Evolutionary conservation across 2,888 invertebrate species (phyloP).

Genomic region (Pollenia labialis): DNA sequence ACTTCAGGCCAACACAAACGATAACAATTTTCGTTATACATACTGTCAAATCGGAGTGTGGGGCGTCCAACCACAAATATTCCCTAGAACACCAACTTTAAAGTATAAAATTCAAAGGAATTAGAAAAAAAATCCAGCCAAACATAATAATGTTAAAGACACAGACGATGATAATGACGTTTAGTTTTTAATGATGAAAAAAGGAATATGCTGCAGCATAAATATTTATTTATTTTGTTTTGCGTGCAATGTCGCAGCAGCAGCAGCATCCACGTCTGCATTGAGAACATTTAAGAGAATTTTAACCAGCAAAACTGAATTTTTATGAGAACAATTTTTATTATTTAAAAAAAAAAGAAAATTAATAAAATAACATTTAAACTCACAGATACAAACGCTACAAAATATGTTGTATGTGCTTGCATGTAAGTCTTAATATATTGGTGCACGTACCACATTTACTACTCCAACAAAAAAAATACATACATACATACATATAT

Average conservation of each 20-base stretch:
- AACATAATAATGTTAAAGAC: slow-evolving; percentile 22
- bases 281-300: slow-evolving; percentile 53
- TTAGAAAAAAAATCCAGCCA: not conserved
- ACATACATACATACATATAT: too few species aligned
- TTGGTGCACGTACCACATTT: slow-evolving; percentile 61
- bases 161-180: slow-evolving; percentile 57
- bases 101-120: slow-evolving; percentile 15
- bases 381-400: slow-evolving; percentile 15
- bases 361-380: slow-evolving; percentile 5
- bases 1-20: slow-evolving; percentile 3
- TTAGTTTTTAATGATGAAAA: slow-evolving; percentile 14
- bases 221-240: not conserved
- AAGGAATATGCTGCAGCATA: slow-evolving; percentile 29
- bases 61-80: slow-evolving; percentile 41
- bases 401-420: slow-evolving; percentile 1
- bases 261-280: slow-evolving; percentile 27
- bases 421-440: slow-evolving; percentile 33
- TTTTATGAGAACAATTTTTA: slow-evolving; percentile 46
- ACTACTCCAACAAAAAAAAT: slow-evolving; percentile 44
- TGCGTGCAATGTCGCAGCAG: slow-evolving; percentile 27
- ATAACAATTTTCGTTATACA: not conserved
- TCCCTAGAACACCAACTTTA: slow-evolving; percentile 2
- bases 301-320: slow-evolving; percentile 55
- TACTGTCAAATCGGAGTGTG: slow-evolving; percentile 15
- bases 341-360: slow-evolving; percentile 2